phyloP scores from a whole-genome alignment of 1,140 invertebrate genomes.

The Sarcophaga bullata region DNA sequence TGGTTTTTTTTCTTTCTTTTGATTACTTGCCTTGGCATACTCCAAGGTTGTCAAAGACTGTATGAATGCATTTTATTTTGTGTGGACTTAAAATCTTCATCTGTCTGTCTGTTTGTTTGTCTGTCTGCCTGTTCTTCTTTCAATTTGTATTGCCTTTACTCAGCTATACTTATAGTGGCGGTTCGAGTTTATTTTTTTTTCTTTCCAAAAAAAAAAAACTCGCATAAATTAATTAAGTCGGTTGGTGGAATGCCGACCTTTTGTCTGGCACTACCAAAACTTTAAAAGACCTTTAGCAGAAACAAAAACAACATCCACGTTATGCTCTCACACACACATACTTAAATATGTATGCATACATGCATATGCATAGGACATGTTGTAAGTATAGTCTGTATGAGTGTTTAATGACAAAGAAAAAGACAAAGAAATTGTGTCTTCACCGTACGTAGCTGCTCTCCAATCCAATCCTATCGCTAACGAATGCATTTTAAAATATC shows the following conservation, averaged over 20 bases:
- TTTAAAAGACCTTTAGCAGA: background rate
- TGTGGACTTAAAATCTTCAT: slow-evolving; percentile 16
- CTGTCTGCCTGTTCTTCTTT: slow-evolving; percentile 47
- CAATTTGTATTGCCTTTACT: slow-evolving; percentile 1
- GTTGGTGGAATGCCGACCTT: slow-evolving; percentile 61
- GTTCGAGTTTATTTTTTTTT: background rate
- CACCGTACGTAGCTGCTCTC: background rate
- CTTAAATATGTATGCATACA: background rate
- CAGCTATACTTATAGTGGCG: too few species aligned
- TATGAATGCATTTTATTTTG: slow-evolving; percentile 25
- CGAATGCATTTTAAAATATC: background rate
- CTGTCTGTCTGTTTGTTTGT: slow-evolving; percentile 23
- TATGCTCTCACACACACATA: background rate
- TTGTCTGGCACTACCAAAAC: slow-evolving; percentile 56
- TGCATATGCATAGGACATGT: background rate
- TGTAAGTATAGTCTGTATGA: background rate
- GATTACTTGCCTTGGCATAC: too few species aligned
- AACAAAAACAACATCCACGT: background rate
- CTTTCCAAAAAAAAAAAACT: slow-evolving; percentile 37
- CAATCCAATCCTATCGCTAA: background rate
- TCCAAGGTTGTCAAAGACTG: background rate
- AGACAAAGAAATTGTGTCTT: background rate
- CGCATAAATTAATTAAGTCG: slow-evolving; percentile 65
- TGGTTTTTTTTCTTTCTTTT: too few species aligned
- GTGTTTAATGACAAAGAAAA: slow-evolving; percentile 7